Base-by-base conservation (phyloP, 2,888 invertebrate genomes). In the Drosophila antonietae region DNA sequence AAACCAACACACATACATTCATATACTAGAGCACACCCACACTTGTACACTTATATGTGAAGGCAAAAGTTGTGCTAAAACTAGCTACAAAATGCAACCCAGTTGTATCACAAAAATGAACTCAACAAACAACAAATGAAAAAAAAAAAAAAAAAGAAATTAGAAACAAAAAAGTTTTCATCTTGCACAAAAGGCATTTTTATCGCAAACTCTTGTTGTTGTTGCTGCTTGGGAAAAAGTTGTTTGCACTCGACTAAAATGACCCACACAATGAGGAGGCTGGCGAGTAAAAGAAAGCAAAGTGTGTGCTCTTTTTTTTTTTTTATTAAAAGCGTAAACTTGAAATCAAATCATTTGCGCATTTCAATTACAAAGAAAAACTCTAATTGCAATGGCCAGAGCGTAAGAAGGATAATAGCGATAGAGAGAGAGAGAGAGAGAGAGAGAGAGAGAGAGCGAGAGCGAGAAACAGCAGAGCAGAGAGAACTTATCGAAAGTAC, bases 41-140 rank as follows among this genome's bases (percentile, higher is more conserved):
- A 49, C 55, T 44, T 5, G 39, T 37, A 52, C 35, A 18, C 5
- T 44, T 28, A 18, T 46, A 33, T 37, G 20, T 23, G 51, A 65
- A 65, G 47, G 41, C 61, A 70, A 72, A 73, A 78, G 72, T 75
- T 80, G n/a, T 58, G 51, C 39, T 18, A 58, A 63, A 78, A 77
- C 77, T 69, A 65, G 58, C 71, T 59, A 80, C 64, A 81, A 81
- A 84, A 77, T 88, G 77, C 51, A 71, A 68, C 59, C 66, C 72
- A 73, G 68, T 81, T 81, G 73, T 68, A 73, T 72, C 70, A 61
- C 53, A 63, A 66, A 70, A 80, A 77, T 65, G 67, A 80, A 80
- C 66, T 79, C 43, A 9, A 6, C 31, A 51, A 51, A 67, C 35
- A 83, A 72, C 69, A 23, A 37, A 28, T 28, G 28, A 6, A 28